Evolutionary conservation across 2,113 vertebrate species (phyloP).

Genomic region (Amphilophus citrinellus): DNA sequence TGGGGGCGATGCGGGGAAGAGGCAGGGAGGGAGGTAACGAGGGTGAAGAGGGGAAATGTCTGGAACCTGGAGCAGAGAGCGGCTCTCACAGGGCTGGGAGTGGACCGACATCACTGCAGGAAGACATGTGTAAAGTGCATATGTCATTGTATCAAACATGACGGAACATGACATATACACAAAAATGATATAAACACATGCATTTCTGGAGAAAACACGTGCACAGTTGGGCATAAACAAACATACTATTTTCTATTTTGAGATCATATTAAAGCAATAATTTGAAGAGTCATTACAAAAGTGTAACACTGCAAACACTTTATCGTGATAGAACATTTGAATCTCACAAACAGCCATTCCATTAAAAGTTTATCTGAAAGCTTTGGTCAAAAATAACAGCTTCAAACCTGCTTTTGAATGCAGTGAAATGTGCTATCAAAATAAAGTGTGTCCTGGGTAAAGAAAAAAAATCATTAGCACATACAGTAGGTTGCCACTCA

Average conservation of each 20-base stretch:
- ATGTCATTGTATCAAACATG: neutral
- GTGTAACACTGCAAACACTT: conserved; percentile 28
- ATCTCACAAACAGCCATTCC: neutral
- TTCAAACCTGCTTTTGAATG: neutral
- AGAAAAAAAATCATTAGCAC: neutral
- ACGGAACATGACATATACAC: neutral
- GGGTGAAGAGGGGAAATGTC: conserved; percentile 64
- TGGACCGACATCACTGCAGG: conserved; percentile 85
- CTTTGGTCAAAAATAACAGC: neutral
- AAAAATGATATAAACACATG: conserved; percentile 23
- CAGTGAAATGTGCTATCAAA: conserved; percentile 31
- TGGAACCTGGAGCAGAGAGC: conserved; percentile 83
- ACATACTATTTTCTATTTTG: neutral
- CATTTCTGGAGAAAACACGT: conserved; percentile 36
- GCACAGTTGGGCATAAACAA: conserved; percentile 45
- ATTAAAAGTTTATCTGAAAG: neutral
- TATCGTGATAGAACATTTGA: conserved; percentile 44
- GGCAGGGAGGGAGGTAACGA: conserved; percentile 56
- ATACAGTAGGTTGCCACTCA: neutral
- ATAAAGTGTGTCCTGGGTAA: conserved; percentile 47
- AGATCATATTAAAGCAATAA: neutral
- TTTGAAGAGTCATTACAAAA: neutral
- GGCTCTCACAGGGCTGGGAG: conserved; percentile 83
- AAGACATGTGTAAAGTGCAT: neutral
- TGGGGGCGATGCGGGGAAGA: conserved; percentile 79